Evolutionary conservation across 2,113 vertebrate species (phyloP).

Genomic region (Megaceryle maxima): DNA sequence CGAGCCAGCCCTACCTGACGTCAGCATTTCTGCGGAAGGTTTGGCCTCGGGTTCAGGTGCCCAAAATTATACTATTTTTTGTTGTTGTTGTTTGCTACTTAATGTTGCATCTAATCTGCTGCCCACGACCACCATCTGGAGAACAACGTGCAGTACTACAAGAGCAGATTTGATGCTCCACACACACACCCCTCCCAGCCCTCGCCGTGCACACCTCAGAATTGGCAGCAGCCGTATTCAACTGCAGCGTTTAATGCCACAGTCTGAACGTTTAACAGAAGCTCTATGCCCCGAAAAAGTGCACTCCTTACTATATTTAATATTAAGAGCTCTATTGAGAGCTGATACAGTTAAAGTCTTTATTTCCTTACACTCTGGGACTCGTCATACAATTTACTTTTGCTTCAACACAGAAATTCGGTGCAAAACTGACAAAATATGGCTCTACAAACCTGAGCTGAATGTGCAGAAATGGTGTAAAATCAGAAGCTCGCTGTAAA

Average conservation of each 20-base stretch:
- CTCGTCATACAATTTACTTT: not conserved
- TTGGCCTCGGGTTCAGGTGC: not conserved
- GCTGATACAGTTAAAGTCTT: not conserved
- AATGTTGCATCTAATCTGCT: not conserved
- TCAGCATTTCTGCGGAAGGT: not conserved
- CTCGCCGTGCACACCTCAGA: fast-evolving
- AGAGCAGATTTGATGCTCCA: not conserved
- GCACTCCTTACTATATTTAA: not conserved
- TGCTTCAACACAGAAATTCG: not conserved
- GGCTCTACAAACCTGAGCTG: not conserved
- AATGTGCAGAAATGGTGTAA: not conserved
- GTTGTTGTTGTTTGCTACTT: fast-evolving
- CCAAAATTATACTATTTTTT: not conserved
- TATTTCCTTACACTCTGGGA: not conserved
- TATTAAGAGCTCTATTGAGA: not conserved
- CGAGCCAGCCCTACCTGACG: fast-evolving
- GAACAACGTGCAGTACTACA: not conserved
- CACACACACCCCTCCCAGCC: not conserved
- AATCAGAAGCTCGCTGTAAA: not conserved
- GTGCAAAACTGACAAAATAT: not conserved
- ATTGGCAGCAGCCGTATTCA: not conserved
- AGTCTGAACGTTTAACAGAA: not conserved
- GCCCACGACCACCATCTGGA: slow-evolving; percentile 43
- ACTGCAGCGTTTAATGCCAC: not conserved
- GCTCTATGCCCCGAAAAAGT: not conserved